Evolutionary conservation across 2,113 vertebrate species (phyloP), one percentile per base, ranked within the genome.

Genomic region (Passer montanus): DNA sequence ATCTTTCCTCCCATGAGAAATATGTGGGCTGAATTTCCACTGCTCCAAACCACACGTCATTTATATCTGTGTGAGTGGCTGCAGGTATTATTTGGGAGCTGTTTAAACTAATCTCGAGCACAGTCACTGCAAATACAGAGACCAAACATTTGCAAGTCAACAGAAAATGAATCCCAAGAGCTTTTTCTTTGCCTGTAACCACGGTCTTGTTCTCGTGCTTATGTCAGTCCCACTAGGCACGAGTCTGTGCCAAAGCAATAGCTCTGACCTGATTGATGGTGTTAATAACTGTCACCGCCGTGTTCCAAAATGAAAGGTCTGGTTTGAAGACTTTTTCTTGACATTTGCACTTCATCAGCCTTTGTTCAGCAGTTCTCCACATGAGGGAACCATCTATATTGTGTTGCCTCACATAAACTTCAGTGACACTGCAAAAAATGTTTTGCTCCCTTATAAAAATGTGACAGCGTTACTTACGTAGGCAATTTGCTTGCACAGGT

Each of bases 341-440:
- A 94, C 94, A 82, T 91, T 93, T 96, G 92, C 89, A 93, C 95
- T 97, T 96, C 86, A 95, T 97, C 94, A 96, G 88, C 93, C 90
- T 96, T 96, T 95, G 89, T 96, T 96, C 93, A 92, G 95, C 95
- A 94, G 53, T 92, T 96, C 92, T 82, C 76, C 88, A 73, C 0
- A 7, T 84, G 90, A 96, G 76, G 86, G 86, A 93, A 66, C 80
- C 88, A 93, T 96, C 94, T 73, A 90, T 96, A 94, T 92, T 79
- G 88, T 82, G 90, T 87, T 90, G 83, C 73, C 83, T 94, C 88
- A 20, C 73, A 68, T 94, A 79, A 89, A 94, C 90, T 89, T 79
- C 80, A 66, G 83, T 84, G 83, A 84, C 88, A 66, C 77, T 64
- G 53, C 95, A 93, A 58, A 95, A 95, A 95, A 95, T 84, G 62